Evolutionary conservation across 1,140 invertebrate genomes (phyloP).

Genomic region (Pantala flavescens): DNA sequence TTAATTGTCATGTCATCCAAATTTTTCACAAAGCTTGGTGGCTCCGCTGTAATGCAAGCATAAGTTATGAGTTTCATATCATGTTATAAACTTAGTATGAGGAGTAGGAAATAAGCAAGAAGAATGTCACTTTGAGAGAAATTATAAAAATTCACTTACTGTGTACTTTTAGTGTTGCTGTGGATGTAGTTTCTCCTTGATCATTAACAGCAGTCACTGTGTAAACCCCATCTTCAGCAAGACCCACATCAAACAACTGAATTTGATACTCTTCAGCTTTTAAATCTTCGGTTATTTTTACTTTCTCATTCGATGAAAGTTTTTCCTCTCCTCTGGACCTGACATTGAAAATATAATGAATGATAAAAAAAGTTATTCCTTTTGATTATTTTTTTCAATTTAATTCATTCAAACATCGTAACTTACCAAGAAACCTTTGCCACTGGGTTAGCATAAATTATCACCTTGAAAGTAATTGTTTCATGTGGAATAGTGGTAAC

Average conservation of each 20-base stretch:
- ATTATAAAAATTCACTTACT: slow-evolving; percentile 48
- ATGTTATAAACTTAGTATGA: background rate
- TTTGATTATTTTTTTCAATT: slow-evolving; percentile 23
- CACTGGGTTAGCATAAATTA: slow-evolving; percentile 65
- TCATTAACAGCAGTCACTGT: slow-evolving; percentile 61
- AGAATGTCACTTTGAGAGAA: background rate
- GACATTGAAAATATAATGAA: background rate
- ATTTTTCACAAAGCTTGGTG: slow-evolving; percentile 59
- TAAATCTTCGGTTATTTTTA: slow-evolving; percentile 50
- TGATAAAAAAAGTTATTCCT: background rate
- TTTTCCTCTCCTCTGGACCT: slow-evolving; percentile 52
- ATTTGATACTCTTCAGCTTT: slow-evolving; percentile 54
- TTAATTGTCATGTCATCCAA: slow-evolving; percentile 55
- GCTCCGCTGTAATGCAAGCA: slow-evolving; percentile 47
- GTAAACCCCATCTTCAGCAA: slow-evolving; percentile 72
- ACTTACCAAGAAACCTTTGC: slow-evolving; percentile 63
- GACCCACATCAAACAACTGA: slow-evolving; percentile 50
- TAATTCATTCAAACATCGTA: slow-evolving; percentile 27
- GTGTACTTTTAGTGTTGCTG: slow-evolving; percentile 61
- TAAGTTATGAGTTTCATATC: background rate
- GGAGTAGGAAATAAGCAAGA: background rate
- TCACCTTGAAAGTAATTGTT: slow-evolving; percentile 54
- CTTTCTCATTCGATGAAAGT: slow-evolving; percentile 44
- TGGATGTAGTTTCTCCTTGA: slow-evolving; percentile 55
- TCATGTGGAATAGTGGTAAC: slow-evolving; percentile 59